A percentile compares a stretch with the other conserved stretches of the same genome.
These are phyloP conservation scores for Thripadectes ignobilis DNA, from an alignment of 2,797 vertebrate genomes.

Conservation along the genomic window DNA sequence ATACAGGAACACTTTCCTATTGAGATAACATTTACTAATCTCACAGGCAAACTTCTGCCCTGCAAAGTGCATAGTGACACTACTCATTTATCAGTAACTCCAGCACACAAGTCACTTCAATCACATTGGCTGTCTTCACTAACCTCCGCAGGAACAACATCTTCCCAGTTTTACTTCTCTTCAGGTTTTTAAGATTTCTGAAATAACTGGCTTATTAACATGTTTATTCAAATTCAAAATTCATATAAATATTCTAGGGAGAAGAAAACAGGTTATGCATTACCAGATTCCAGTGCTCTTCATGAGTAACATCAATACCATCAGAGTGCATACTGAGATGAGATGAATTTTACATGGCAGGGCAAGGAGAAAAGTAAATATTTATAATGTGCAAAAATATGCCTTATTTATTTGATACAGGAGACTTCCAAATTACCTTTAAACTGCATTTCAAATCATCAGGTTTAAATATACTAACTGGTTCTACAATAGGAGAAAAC, in stretches of 20 bases:
- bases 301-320: neutral
- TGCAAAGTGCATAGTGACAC: neutral
- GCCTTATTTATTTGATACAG: neutral
- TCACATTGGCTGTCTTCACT: neutral
- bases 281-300: slow-evolving; percentile 26
- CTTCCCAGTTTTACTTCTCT: neutral
- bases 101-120: neutral
- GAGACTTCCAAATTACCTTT: slow-evolving; percentile 9
- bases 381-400: neutral
- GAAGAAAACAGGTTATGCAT: neutral
- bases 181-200: neutral
- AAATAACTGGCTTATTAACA: neutral
- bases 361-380: neutral
- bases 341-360: neutral
- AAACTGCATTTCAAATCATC: slow-evolving; percentile 4
- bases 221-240: slow-evolving; percentile 33
- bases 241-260: neutral
- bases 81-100: neutral
- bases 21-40: neutral
- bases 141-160: neutral
- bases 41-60: neutral
- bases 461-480: neutral
- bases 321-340: neutral
- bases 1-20: neutral
- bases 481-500: neutral